Conservation (phyloP, 2,113 vertebrate species). For the Gymnobelideus leadbeateri region DNA sequence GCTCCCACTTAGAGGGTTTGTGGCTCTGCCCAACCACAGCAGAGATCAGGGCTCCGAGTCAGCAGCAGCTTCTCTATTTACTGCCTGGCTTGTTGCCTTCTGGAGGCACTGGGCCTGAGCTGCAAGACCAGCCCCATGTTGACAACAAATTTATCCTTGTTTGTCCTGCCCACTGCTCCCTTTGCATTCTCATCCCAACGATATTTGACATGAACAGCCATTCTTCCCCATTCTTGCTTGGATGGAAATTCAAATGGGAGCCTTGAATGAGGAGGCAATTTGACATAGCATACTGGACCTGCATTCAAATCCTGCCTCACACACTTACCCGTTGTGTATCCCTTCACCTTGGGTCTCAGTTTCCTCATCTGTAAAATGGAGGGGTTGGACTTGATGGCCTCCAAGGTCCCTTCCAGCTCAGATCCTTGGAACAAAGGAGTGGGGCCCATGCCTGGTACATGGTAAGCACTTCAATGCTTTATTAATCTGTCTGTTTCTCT, state of each 20-base stretch:
- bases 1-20: background rate
- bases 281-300: background rate
- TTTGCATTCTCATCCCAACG: slow-evolving; percentile 23
- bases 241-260: background rate
- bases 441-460: too few species aligned
- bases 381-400: background rate
- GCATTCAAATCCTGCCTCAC: background rate
- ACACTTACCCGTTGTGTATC: background rate
- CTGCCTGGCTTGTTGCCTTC: background rate
- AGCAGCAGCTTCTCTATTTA: background rate
- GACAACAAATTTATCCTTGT: background rate
- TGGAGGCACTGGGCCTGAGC: rapidly evolving
- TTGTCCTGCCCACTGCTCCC: background rate
- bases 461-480: too few species aligned
- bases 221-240: background rate
- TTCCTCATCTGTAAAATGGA: background rate
- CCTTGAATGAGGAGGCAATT: background rate
- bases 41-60: background rate
- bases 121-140: background rate
- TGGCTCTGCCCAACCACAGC: background rate
- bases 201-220: background rate
- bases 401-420: background rate
- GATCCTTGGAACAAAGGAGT: background rate
- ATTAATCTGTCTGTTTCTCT: too few species aligned
- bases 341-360: background rate